phyloP scores from a whole-genome alignment of 2,888 invertebrate genomes.

The Antheraea assamensis region DNA sequence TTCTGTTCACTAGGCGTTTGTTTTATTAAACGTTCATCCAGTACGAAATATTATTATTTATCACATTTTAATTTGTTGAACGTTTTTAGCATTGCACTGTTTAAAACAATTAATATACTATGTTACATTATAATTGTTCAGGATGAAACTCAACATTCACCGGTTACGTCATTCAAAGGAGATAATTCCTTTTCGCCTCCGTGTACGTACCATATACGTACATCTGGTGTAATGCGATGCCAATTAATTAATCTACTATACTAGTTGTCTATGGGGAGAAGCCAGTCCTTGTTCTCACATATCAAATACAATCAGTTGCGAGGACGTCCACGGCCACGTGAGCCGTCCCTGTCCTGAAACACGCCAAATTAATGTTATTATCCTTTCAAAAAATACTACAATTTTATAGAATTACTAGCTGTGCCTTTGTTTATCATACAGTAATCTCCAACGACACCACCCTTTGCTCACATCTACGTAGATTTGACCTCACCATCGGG shows the following conservation, averaged over 20 bases:
- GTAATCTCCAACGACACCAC: no score
- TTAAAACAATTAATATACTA: conserved; percentile 78
- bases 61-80: conserved; percentile 81
- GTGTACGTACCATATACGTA: conserved; percentile 54
- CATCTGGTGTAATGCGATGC: conserved; percentile 68
- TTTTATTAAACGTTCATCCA: conserved; percentile 76
- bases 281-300: conserved; percentile 72
- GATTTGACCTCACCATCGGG: no score
- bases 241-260: conserved; percentile 69
- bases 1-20: conserved; percentile 79
- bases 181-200: conserved; percentile 51
- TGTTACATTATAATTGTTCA: conserved; percentile 75
- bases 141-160: conserved; percentile 64
- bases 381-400: conserved; percentile 1
- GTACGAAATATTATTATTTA: conserved; percentile 70
- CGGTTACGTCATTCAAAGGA: conserved; percentile 52
- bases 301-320: conserved; percentile 67
- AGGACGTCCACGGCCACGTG: conserved; percentile 74
- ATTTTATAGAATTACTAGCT: not conserved
- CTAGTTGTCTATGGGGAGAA: conserved; percentile 81
- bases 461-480: no score
- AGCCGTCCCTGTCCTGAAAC: conserved; percentile 75
- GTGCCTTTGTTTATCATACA: no score
- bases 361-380: conserved; percentile 28
- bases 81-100: conserved; percentile 79